phyloP scores from a whole-genome alignment of 1,140 invertebrate species.

The Melipona quadrifasciata region DNA sequence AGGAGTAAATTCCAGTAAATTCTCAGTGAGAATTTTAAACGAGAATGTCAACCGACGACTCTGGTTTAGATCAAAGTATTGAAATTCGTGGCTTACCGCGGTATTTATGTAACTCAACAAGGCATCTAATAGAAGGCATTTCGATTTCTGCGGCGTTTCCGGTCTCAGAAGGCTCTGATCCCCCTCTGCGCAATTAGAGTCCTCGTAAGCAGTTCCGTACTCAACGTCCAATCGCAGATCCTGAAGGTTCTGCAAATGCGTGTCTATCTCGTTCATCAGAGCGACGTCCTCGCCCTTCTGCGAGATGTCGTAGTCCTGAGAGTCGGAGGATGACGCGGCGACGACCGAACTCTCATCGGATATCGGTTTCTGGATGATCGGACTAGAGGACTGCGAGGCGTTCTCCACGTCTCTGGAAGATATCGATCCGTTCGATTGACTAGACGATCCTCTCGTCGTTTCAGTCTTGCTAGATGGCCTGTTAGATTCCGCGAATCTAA shows the following conservation, averaged over 20 bases:
- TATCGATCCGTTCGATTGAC: slow-evolving; percentile 70
- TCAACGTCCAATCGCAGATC: slow-evolving; percentile 46
- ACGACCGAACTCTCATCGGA: slow-evolving; percentile 40
- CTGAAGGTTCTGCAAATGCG: slow-evolving; percentile 56
- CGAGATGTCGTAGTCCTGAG: background rate
- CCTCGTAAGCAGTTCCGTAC: slow-evolving; percentile 25
- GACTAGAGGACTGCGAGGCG: slow-evolving; percentile 75
- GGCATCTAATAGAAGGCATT: slow-evolving; percentile 85
- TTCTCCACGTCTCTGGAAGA: slow-evolving; percentile 72
- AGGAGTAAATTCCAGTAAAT: too few species aligned
- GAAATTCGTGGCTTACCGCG: slow-evolving; percentile 82
- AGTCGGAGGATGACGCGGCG: slow-evolving; percentile 40
- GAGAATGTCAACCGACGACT: too few species aligned
- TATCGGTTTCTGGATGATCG: slow-evolving; percentile 65
- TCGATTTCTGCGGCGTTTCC: slow-evolving; percentile 78
- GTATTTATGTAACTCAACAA: slow-evolving; percentile 86
- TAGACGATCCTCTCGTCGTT: slow-evolving; percentile 46
- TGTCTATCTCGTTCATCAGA: slow-evolving; percentile 67
- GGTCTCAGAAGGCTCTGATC: slow-evolving; percentile 46
- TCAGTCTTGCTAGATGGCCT: slow-evolving; percentile 14
- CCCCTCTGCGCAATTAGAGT: background rate
- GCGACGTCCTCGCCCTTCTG: slow-evolving; percentile 7
- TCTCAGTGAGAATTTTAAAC: too few species aligned
- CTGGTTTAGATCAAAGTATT: background rate
- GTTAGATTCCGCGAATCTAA: slow-evolving; percentile 72